phyloP scores from a whole-genome alignment of 2,797 vertebrate species.

The Epinephelus awoara region DNA sequence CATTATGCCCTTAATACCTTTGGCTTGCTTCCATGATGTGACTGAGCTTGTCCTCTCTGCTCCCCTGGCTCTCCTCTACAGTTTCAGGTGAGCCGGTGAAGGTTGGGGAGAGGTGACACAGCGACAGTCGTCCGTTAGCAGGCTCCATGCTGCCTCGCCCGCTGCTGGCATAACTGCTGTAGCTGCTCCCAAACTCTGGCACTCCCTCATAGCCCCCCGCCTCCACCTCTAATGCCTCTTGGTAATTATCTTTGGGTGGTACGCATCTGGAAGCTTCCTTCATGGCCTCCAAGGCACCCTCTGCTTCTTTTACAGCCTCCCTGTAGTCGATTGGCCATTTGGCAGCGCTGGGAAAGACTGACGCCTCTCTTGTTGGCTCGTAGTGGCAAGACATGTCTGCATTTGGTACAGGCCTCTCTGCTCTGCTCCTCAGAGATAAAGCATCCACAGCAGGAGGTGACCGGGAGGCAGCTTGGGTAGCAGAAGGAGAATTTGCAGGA shows the following conservation, averaged over 20 bases:
- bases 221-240: slow-evolving; percentile 56
- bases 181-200: slow-evolving; percentile 85
- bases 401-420: slow-evolving; percentile 26
- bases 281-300: slow-evolving; percentile 29
- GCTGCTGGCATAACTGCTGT: slow-evolving; percentile 92
- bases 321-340: slow-evolving; percentile 58
- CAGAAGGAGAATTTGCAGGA: slow-evolving; percentile 32
- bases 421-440: slow-evolving; percentile 31
- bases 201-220: slow-evolving; percentile 48
- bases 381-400: slow-evolving; percentile 24
- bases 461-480: slow-evolving; percentile 18
- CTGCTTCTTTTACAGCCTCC: slow-evolving; percentile 32
- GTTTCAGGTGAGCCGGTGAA: slow-evolving; percentile 76
- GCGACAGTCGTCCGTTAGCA: slow-evolving; percentile 70
- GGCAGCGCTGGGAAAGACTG: slow-evolving; percentile 33
- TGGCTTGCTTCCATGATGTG: slow-evolving; percentile 48
- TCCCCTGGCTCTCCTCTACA: slow-evolving; percentile 65
- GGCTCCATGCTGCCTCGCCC: slow-evolving; percentile 92
- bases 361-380: slow-evolving; percentile 46
- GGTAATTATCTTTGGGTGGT: slow-evolving; percentile 5
- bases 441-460: slow-evolving; percentile 26
- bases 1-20: slow-evolving; percentile 69
- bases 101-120: slow-evolving; percentile 78
- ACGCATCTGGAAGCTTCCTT: slow-evolving; percentile 29
- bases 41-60: slow-evolving; percentile 44